These are phyloP conservation scores for Brienomyrus longianalis DNA, from an alignment of 2,113 vertebrate species.

Conservation along the genomic window DNA sequence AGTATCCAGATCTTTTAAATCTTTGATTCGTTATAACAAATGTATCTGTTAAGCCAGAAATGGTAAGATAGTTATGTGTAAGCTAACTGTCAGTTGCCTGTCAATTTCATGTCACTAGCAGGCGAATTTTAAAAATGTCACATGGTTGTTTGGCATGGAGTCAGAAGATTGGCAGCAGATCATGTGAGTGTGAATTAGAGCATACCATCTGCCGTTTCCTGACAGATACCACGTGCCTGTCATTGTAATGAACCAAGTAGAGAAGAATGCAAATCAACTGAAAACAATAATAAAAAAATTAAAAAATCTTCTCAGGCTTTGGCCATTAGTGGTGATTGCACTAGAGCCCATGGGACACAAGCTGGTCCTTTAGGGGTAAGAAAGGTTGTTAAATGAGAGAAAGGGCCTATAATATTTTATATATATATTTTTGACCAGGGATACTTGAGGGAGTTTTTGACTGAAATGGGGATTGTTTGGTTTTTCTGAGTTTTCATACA, in stretches of 20 bases:
- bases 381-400: not conserved
- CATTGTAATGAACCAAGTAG: not conserved
- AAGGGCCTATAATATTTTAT: not conserved
- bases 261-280: not conserved
- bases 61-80: not conserved
- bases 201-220: not conserved
- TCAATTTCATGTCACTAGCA: not conserved
- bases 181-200: not conserved
- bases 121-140: not conserved
- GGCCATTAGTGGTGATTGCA: not conserved
- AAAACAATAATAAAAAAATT: not conserved
- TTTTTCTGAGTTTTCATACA: too few species aligned
- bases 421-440: not conserved
- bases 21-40: not conserved
- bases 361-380: not conserved
- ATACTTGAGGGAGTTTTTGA: too few species aligned
- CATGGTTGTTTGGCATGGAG: not conserved
- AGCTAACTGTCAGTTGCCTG: not conserved
- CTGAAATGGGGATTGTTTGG: too few species aligned
- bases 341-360: not conserved
- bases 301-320: not conserved
- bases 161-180: not conserved
- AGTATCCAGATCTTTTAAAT: not conserved
- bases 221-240: not conserved
- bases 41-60: not conserved